A percentile compares a stretch with the other conserved stretches of the same genome.
phyloP scores from a whole-genome alignment of 2,888 invertebrate genomes.

The Lepidocyrtoides sp. region DNA sequence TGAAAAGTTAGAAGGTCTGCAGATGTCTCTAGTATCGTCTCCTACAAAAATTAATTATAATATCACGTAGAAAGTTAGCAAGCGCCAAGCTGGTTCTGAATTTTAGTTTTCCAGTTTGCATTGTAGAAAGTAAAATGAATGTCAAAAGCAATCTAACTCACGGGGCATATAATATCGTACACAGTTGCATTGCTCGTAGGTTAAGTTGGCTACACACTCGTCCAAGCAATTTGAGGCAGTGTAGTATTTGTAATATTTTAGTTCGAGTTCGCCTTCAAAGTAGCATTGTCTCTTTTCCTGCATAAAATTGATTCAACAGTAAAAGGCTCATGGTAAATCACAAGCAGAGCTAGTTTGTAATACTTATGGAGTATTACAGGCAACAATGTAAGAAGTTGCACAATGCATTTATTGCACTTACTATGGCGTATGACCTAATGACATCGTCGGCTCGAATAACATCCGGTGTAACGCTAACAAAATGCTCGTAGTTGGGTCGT shows the following conservation, averaged over 20 bases:
- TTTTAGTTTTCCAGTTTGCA: background rate
- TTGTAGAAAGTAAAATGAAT: too few relatives aligned
- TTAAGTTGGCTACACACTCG: slow-evolving; percentile 82
- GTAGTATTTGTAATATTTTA: slow-evolving; percentile 81
- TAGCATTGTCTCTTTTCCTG: slow-evolving; percentile 83
- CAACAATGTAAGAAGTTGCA: too few relatives aligned
- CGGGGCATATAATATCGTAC: slow-evolving; percentile 84
- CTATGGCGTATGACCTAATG: slow-evolving; percentile 49
- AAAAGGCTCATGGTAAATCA: too few relatives aligned
- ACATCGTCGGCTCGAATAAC: slow-evolving; percentile 74
- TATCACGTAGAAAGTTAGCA: too few relatives aligned
- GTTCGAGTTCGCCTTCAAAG: slow-evolving; percentile 78
- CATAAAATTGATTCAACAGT: background rate
- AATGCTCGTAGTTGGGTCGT: slow-evolving; percentile 74
- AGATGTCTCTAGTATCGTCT: slow-evolving; percentile 69
- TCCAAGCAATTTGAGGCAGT: slow-evolving; percentile 82
- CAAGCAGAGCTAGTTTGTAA: too few relatives aligned
- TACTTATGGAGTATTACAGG: too few relatives aligned
- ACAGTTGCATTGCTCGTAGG: slow-evolving; percentile 77
- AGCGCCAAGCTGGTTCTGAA: too few relatives aligned
- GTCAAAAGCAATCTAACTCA: too few relatives aligned
- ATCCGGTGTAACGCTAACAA: slow-evolving; percentile 71
- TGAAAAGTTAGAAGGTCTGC: slow-evolving; percentile 77
- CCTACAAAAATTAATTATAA: slow-evolving; percentile 42
- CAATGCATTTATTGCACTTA: slow-evolving; percentile 35